Evolutionary conservation across 2,888 invertebrate species (phyloP).

Genomic region (Epirrhoe alternata): DNA sequence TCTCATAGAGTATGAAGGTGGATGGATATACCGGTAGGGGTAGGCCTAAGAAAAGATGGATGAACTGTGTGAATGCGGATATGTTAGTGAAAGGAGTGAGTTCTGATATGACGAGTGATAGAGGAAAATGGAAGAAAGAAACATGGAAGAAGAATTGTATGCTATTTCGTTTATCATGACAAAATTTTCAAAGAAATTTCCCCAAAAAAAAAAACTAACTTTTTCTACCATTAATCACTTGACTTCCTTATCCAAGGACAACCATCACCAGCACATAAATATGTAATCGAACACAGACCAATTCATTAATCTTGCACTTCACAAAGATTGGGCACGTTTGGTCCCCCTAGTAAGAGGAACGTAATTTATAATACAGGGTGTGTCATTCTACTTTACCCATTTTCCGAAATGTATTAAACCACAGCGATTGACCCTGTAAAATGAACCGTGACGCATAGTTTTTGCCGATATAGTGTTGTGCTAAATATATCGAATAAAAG

Average conservation of each 20-base stretch:
- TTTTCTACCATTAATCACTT: constrained; percentile 14
- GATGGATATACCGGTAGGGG: too few species aligned
- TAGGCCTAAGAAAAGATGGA: too few species aligned
- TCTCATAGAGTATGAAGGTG: too few species aligned
- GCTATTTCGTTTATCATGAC: too few species aligned
- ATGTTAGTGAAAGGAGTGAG: too few species aligned
- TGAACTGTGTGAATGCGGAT: too few species aligned
- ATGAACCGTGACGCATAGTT: constrained; percentile 62
- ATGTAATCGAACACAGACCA: constrained; percentile 29
- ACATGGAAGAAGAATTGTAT: too few species aligned
- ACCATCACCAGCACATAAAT: constrained; percentile 29
- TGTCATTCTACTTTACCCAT: constrained; percentile 67
- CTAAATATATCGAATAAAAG: neutral
- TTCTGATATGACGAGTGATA: too few species aligned
- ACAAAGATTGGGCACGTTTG: constrained; percentile 61
- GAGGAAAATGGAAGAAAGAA: too few species aligned
- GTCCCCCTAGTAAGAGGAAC: constrained; percentile 62
- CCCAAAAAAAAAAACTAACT: neutral
- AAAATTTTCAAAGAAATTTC: too few species aligned
- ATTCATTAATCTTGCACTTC: constrained; percentile 51
- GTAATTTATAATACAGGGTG: constrained; percentile 76
- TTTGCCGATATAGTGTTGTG: constrained; percentile 29
- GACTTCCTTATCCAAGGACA: constrained; percentile 18
- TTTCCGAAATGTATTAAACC: constrained; percentile 76
- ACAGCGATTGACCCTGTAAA: constrained; percentile 72